Evolutionary conservation across 2,888 invertebrate species (phyloP).

Genomic region (Pristionchus arcanus): DNA sequence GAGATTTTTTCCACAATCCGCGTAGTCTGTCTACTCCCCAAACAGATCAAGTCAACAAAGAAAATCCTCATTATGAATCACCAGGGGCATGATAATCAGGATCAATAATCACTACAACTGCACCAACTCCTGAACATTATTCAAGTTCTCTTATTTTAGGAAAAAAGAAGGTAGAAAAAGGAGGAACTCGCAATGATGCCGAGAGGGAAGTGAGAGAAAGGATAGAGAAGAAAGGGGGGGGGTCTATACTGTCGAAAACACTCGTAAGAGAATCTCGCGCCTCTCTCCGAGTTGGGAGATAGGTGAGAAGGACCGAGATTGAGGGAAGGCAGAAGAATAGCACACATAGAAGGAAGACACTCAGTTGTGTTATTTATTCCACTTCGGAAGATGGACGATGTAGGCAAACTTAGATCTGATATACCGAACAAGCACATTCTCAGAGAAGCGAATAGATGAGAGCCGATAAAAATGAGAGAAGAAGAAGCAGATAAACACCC

Average conservation of each 20-base stretch:
- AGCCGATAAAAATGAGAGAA: not conserved
- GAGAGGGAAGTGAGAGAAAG: constrained; percentile 19
- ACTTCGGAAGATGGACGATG: not conserved
- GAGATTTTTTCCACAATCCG: not conserved
- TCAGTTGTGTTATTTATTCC: not conserved
- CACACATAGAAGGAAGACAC: not conserved
- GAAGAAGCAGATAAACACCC: not conserved
- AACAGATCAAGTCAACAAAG: not conserved
- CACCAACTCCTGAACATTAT: not conserved
- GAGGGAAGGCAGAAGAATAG: not conserved
- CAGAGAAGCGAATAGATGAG: not conserved
- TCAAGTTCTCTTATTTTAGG: not conserved
- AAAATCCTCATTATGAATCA: not conserved
- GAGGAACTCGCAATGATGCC: not conserved
- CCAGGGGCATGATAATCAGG: not conserved
- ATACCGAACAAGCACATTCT: too few relatives aligned
- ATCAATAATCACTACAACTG: not conserved
- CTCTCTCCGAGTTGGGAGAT: not conserved
- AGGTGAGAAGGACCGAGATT: not conserved
- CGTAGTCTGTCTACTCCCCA: not conserved
- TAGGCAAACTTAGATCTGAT: not conserved
- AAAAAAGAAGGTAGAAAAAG: not conserved
- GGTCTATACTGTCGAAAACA: constrained; percentile 20
- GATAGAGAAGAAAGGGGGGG: not conserved
- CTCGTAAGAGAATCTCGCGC: not conserved